phyloP scores from a whole-genome alignment of 2,797 vertebrate genomes.

The Sebastes melanostomus region DNA sequence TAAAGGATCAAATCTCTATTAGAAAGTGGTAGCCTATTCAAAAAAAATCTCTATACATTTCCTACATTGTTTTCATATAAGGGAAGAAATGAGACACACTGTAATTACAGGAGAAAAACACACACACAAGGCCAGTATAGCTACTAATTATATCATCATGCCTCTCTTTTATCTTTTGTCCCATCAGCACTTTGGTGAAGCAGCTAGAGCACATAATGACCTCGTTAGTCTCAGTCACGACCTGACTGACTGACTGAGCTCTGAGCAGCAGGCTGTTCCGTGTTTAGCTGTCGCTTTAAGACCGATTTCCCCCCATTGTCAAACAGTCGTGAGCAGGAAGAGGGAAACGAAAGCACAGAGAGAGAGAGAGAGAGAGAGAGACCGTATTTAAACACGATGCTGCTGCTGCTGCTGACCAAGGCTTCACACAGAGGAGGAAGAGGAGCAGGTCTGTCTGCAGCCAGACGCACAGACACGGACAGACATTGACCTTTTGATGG shows the following conservation, averaged over 20 bases:
- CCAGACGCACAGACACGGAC: slow-evolving; percentile 5
- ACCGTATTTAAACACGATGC: slow-evolving; percentile 75
- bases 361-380: slow-evolving; percentile 25
- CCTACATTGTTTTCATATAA: not conserved
- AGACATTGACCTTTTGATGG: not conserved
- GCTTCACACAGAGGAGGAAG: slow-evolving; percentile 32
- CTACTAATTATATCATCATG: not conserved
- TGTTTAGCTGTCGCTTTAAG: slow-evolving; percentile 90
- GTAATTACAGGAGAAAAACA: not conserved
- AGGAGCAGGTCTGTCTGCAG: slow-evolving; percentile 15
- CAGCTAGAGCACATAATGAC: slow-evolving; percentile 35
- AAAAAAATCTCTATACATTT: not conserved
- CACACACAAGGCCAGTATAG: not conserved
- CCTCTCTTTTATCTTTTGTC: slow-evolving; percentile 24
- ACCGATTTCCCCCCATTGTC: slow-evolving; percentile 97
- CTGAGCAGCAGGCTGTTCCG: slow-evolving; percentile 2
- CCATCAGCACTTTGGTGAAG: slow-evolving; percentile 16
- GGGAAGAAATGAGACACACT: not conserved
- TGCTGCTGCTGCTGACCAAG: slow-evolving; percentile 43
- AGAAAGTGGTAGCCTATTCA: not conserved
- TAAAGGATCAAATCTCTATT: not conserved
- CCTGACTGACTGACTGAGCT: slow-evolving; percentile 23
- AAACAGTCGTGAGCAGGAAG: slow-evolving; percentile 98
- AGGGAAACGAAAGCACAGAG: slow-evolving; percentile 91
- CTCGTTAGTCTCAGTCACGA: slow-evolving; percentile 75